Evolutionary conservation across 2,113 vertebrate genomes (phyloP).

Genomic region (Gymnorhina tibicen): DNA sequence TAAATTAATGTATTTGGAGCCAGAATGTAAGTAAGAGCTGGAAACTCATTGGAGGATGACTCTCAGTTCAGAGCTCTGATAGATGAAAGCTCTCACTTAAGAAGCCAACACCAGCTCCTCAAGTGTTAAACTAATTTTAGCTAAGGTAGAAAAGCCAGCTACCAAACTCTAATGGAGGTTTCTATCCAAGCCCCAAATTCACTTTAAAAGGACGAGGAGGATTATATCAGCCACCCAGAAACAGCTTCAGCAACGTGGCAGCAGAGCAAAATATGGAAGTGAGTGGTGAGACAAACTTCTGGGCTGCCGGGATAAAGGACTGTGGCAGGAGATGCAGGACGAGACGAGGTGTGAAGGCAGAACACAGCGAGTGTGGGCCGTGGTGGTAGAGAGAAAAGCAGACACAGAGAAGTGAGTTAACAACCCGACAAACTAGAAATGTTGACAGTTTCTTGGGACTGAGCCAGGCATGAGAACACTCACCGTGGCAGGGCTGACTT

Average conservation of each 20-base stretch:
- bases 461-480: conserved; percentile 2
- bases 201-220: background rate
- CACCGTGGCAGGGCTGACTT: background rate
- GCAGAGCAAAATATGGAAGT: background rate
- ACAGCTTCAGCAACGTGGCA: background rate
- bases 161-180: background rate
- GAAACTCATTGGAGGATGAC: background rate
- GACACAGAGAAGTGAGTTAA: conserved; percentile 44
- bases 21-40: background rate
- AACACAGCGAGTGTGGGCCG: conserved; percentile 1
- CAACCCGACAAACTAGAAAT: conserved; percentile 29
- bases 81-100: background rate
- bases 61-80: background rate
- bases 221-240: background rate
- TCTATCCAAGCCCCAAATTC: background rate
- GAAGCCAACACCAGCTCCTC: background rate
- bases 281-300: conserved; percentile 30
- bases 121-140: background rate
- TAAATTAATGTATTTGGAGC: background rate
- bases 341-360: conserved; percentile 38
- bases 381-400: conserved; percentile 14
- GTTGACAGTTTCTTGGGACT: conserved; percentile 16
- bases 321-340: conserved; percentile 18
- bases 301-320: conserved; percentile 24
- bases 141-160: background rate